Base-by-base conservation (phyloP, 2,797 vertebrate species). In the Anguilla pacifica region DNA sequence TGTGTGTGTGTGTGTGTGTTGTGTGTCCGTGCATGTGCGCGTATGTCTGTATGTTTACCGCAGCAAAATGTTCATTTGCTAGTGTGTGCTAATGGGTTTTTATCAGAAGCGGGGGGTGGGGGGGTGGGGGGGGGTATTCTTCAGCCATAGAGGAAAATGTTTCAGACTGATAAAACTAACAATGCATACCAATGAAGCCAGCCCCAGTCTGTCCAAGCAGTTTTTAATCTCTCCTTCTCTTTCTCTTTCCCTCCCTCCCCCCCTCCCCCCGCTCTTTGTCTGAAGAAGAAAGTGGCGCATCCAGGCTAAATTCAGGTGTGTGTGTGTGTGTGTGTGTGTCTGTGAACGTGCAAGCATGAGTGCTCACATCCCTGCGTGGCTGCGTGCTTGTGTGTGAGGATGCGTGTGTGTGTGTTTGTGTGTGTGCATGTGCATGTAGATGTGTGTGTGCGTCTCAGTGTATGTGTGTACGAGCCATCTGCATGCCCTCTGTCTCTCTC, bases 91-190 rank as follows among this genome's bases (percentile, higher is more conserved):
- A 81, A 81, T 81, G 77, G 77, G 77, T 81, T 81, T 81, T 81
- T 81, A 81, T 81, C 77, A 46, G 39, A 81, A 6, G 77, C 17
- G 22, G 61, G 22, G 22, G 72, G 61, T 6, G 67, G 61, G 70
- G 0, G 53, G 53, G 6, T 0, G 22, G 15, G n/a, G 64, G 22
- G 70, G 70, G 28, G 70, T 43, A 46, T 81, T 46, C 43, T 81
- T 22, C 43, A 46, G 77, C 77, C 77, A 81, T 49, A 81, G 4
- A 81, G 39, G 39, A 81, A 49, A 77, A 77, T 39, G 72, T 81
- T 81, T 81, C 77, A 81, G 77, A 81, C 77, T 49, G 77, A 46
- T 81, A 81, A 81, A 81, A 81, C 77, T 81, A 81, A 81, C 39
- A 81, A 46, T 81, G 77, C 77, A 81, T 81, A 81, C 77, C 43